A percentile compares a stretch with the other conserved stretches of the same genome.
Evolutionary conservation across 2,888 invertebrate species (phyloP).

Genomic region (Ennomos erosarius): DNA sequence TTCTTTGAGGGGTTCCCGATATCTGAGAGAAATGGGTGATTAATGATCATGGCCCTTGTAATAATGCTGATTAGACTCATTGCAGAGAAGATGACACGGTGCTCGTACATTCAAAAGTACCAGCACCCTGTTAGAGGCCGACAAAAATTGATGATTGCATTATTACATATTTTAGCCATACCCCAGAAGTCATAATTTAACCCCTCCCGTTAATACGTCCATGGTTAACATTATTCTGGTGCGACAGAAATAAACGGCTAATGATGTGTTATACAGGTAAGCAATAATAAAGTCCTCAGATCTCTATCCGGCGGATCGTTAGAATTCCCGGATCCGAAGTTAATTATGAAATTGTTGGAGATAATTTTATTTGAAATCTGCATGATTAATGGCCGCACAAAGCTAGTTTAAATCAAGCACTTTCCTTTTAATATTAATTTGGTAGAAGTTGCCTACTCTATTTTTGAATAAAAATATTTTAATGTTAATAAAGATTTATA

Average conservation of each 20-base stretch:
- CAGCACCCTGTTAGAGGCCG: no score
- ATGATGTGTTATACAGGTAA: slow-evolving; percentile 82
- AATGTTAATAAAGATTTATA: background rate
- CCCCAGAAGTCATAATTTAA: background rate
- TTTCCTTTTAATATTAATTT: background rate
- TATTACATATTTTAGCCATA: no score
- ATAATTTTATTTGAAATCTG: slow-evolving; percentile 38
- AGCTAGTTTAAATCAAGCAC: slow-evolving; percentile 24
- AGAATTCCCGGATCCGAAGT: slow-evolving; percentile 63
- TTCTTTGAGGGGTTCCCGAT: background rate
- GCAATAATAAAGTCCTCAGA: slow-evolving; percentile 79
- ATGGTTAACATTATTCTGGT: slow-evolving; percentile 62
- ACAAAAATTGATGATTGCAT: no score
- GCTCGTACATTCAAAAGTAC: no score
- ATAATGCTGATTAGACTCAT: no score
- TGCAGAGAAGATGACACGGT: no score
- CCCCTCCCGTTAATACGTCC: slow-evolving; percentile 10
- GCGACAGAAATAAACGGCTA: slow-evolving; percentile 79
- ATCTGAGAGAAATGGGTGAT: no score
- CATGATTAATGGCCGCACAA: slow-evolving; percentile 22
- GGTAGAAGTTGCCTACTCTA: no score
- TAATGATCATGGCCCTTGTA: no score
- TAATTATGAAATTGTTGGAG: slow-evolving; percentile 50
- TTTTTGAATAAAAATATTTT: background rate
- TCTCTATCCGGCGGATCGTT: slow-evolving; percentile 68